Evolutionary conservation across 2,797 vertebrate genomes (phyloP).

Genomic region (Orestias chungarensis): DNA sequence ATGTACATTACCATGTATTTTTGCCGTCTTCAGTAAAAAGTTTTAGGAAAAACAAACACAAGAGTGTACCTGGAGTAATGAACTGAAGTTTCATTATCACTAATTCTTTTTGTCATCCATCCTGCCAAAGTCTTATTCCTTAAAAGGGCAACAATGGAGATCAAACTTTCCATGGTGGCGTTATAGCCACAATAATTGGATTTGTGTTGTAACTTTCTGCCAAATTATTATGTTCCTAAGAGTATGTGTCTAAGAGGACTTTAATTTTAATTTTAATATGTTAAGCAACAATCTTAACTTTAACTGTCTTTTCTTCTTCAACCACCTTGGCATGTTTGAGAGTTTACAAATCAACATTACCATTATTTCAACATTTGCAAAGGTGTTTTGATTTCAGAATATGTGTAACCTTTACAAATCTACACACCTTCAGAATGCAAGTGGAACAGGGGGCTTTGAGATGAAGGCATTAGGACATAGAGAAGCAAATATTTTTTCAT

Average conservation of each 20-base stretch:
- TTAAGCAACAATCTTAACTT: background rate
- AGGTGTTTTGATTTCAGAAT: too few relatives aligned
- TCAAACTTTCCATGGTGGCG: background rate
- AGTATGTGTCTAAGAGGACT: background rate
- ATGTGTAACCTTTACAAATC: too few relatives aligned
- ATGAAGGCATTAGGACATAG: too few relatives aligned
- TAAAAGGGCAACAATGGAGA: background rate
- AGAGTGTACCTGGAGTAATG: background rate
- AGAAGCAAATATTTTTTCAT: too few relatives aligned
- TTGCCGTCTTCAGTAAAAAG: background rate
- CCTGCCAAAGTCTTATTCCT: background rate
- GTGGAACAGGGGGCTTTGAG: too few relatives aligned
- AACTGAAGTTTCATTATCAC: background rate
- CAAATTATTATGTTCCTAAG: background rate
- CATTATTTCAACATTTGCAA: too few relatives aligned
- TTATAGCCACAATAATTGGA: background rate
- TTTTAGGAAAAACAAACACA: background rate
- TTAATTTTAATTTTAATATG: background rate
- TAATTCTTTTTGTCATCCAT: background rate
- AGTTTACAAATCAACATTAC: too few relatives aligned
- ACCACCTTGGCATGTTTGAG: background rate
- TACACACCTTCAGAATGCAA: too few relatives aligned
- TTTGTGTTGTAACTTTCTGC: background rate
- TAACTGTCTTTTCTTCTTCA: background rate
- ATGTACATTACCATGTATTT: background rate